Evolutionary conservation across 2,888 invertebrate species (phyloP), one percentile per base, ranked within the genome.

Genomic region (Auanema sp.): DNA sequence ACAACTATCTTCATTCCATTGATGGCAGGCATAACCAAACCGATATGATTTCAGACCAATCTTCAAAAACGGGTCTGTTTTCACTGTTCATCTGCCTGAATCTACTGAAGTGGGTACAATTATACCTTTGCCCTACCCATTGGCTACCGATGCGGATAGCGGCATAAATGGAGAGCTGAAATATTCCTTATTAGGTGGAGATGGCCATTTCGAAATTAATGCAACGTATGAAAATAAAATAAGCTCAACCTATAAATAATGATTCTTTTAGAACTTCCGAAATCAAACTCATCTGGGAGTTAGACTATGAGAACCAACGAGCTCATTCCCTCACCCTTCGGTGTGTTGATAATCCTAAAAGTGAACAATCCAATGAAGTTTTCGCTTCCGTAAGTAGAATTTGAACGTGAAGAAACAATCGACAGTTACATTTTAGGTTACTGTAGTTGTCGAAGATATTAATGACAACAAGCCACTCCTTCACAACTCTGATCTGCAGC

Each of bases 41-140:
- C n/a, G n/a, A n/a, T n/a, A n/a, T 52, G 8, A 40, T 67, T 72
- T 49, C 63, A 73, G 73, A 24, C 73, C 73, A 18, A 59, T 70
- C n/a, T 73, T 73, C 71, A 68, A 68, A 40, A 74, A 74, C 58
- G 51, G 60, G 0, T 71, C 71, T 1, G 56, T 60, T 1, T 74
- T 74, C 60, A 55, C 56, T 0, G 61, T 63, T 1, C 52, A 21
- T 0, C 41, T 71, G n/a, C n/a, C 41, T 0, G 73, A 73, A 24
- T 63, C 60, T 23, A 51, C 66, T 0, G 25, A 50, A 1, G 40
- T 60, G 33, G 71, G 74, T 11, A 65, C 69, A 1, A 58, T 69
- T 14, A 65, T 74, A 8, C 64, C 67, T 41, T 60, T 74, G 44
- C 69, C 69, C 60, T 74, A 74, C 49, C 74, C 74, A 3, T 60